Evolutionary conservation across 2,888 invertebrate species (phyloP).

Genomic region (Girardia tigrina): DNA sequence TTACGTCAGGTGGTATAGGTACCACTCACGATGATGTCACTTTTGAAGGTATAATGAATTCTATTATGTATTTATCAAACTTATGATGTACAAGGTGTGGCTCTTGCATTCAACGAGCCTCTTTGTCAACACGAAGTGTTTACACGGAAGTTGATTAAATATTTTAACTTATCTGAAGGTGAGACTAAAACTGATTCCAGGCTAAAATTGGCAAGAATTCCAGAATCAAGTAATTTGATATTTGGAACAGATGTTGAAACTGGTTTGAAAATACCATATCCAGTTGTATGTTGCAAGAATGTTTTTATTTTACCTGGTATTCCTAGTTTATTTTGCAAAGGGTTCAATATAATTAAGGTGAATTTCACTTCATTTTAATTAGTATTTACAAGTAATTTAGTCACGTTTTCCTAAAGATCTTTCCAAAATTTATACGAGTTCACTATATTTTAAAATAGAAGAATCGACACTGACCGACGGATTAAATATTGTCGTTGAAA

Average conservation of each 20-base stretch:
- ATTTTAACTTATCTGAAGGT: not conserved
- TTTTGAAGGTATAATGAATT: constrained; percentile 55
- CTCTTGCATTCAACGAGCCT: not conserved
- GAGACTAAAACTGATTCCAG: not conserved
- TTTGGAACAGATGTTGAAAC: not conserved
- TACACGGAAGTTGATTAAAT: not conserved
- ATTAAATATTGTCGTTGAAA: not conserved
- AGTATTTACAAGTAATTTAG: not conserved
- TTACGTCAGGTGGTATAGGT: constrained; percentile 65
- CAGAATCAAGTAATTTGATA: not conserved
- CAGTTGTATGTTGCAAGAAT: not conserved
- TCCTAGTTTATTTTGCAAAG: not conserved
- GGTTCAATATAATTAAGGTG: not conserved
- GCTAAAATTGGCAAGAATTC: not conserved
- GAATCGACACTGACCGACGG: not conserved
- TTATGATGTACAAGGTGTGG: not conserved
- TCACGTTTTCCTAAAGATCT: not conserved
- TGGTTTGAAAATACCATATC: not conserved
- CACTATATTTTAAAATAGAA: not conserved
- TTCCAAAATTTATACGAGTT: not conserved
- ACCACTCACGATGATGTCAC: constrained; percentile 68
- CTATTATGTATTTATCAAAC: not conserved
- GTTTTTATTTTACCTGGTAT: not conserved
- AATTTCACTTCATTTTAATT: not conserved
- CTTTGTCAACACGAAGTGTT: not conserved